Evolutionary conservation across 2,888 invertebrate species (phyloP).

Genomic region (Temnothorax ravouxi): DNA sequence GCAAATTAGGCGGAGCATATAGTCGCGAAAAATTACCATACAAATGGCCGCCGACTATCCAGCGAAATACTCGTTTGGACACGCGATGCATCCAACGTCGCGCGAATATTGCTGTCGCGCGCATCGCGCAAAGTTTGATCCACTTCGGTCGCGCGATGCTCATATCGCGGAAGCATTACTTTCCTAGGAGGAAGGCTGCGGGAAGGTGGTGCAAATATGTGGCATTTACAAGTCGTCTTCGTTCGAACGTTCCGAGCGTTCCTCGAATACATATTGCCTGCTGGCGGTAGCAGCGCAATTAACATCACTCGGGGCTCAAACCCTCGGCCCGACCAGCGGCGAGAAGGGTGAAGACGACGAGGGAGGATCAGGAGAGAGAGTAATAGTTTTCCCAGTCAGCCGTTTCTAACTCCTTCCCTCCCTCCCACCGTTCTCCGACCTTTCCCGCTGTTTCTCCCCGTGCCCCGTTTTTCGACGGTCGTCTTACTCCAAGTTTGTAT

Average conservation of each 20-base stretch:
- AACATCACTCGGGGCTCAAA: slow-evolving; percentile 78
- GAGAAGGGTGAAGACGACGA: slow-evolving; percentile 59
- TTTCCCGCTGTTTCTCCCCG: slow-evolving; percentile 30
- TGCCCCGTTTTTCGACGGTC: slow-evolving; percentile 56
- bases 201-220: slow-evolving; percentile 8
- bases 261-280: slow-evolving; percentile 78
- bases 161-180: slow-evolving; percentile 20
- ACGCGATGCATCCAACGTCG: slow-evolving; percentile 34
- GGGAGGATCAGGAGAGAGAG: slow-evolving; percentile 61
- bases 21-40: slow-evolving; percentile 52
- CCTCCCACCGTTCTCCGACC: slow-evolving; percentile 24
- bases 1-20: slow-evolving; percentile 46
- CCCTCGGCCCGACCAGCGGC: slow-evolving; percentile 69
- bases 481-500: slow-evolving; percentile 33
- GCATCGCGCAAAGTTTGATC: slow-evolving; percentile 21
- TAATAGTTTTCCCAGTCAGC: slow-evolving; percentile 76
- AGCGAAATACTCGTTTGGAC: slow-evolving; percentile 31
- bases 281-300: slow-evolving; percentile 79
- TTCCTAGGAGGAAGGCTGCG: background rate
- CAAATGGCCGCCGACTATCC: slow-evolving; percentile 40
- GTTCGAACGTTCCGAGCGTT: slow-evolving; percentile 65
- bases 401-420: slow-evolving; percentile 33
- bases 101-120: slow-evolving; percentile 43
- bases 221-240: slow-evolving; percentile 70
- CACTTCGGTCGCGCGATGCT: slow-evolving; percentile 21